Evolutionary conservation across 1,140 invertebrate genomes (phyloP).

Genomic region (Drosophila kanapiae): DNA sequence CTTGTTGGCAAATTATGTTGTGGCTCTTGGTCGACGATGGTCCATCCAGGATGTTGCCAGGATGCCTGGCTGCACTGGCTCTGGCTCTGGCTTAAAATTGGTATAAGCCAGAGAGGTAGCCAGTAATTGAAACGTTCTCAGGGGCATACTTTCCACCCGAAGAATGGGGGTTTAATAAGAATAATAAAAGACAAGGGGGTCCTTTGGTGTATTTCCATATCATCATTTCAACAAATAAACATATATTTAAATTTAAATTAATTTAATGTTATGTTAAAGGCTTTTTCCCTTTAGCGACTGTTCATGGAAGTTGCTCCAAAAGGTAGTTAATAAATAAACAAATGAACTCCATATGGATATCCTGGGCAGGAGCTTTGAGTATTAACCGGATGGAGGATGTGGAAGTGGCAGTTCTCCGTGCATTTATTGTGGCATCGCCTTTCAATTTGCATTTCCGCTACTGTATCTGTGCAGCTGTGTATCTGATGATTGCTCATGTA

Average conservation of each 20-base stretch:
- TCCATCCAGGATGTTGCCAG: not conserved
- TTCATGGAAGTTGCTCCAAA: not conserved
- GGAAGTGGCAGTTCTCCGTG: not conserved
- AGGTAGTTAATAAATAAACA: no score
- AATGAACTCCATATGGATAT: not conserved
- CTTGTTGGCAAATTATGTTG: constrained; percentile 36
- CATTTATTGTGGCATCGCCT: not conserved
- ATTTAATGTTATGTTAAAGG: no score
- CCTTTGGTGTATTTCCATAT: no score
- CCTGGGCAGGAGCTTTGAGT: not conserved
- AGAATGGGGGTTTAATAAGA: not conserved
- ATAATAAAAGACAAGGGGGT: no score
- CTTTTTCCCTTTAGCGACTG: no score
- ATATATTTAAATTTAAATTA: no score
- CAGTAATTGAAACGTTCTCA: constrained; percentile 19
- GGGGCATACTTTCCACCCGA: not conserved
- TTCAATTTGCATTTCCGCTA: constrained; percentile 5
- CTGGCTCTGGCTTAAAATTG: no score
- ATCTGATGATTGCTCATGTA: constrained; percentile 36
- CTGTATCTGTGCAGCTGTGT: not conserved
- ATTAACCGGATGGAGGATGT: not conserved
- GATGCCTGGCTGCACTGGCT: not conserved
- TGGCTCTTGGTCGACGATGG: constrained; percentile 15
- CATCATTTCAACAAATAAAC: no score
- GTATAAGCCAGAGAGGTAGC: not conserved